phyloP scores from a whole-genome alignment of 2,797 vertebrate species.

The Cheirogaleus major region DNA sequence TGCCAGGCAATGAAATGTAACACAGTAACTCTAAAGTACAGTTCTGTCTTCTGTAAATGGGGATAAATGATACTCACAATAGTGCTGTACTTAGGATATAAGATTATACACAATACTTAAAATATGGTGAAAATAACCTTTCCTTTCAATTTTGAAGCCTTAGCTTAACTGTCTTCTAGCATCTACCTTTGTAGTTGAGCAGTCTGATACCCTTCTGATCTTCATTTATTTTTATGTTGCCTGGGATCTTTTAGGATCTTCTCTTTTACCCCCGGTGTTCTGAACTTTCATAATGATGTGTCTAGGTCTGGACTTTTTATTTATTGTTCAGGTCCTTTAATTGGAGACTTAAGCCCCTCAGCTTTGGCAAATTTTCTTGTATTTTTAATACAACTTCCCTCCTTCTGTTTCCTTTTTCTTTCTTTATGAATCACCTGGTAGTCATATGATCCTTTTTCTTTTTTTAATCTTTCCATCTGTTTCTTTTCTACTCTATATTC shows the following conservation, averaged over 20 bases:
- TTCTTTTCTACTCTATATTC: not conserved
- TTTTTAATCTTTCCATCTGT: not conserved
- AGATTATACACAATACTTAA: not conserved
- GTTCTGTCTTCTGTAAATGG: not conserved
- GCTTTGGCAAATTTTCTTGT: not conserved
- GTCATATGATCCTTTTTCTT: not conserved
- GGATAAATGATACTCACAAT: not conserved
- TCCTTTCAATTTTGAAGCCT: not conserved
- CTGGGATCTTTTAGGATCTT: not conserved
- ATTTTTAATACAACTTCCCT: not conserved
- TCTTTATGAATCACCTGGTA: not conserved
- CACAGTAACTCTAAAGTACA: not conserved
- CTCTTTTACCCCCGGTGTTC: not conserved
- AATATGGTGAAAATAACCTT: not conserved
- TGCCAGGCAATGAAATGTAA: not conserved
- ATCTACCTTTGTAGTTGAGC: not conserved
- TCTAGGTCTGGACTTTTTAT: not conserved
- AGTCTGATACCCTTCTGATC: not conserved
- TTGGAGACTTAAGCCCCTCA: not conserved
- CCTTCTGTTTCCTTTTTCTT: not conserved
- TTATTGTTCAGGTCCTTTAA: not conserved
- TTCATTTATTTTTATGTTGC: not conserved
- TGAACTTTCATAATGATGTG: not conserved
- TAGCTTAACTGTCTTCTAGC: not conserved
- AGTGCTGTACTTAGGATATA: not conserved